These are phyloP conservation scores for Brachionus asplanchnoidis DNA, from an alignment of 1,140 invertebrate species.

Conservation along the genomic window DNA sequence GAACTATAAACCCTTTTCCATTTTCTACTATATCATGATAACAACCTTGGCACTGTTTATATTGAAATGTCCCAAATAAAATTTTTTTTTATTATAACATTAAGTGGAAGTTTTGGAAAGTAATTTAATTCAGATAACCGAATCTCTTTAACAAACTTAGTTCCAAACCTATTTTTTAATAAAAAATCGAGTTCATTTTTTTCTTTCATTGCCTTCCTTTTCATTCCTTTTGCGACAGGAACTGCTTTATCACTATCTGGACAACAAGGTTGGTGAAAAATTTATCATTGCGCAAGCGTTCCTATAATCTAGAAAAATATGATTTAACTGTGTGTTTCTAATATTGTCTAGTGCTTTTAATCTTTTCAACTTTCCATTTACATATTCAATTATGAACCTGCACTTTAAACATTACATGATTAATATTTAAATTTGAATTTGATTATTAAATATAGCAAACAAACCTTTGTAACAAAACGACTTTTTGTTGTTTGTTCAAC, in stretches of 20 bases:
- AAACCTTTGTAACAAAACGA: too few species aligned
- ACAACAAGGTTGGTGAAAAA: not conserved
- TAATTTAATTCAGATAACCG: not conserved
- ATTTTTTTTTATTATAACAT: not conserved
- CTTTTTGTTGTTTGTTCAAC: too few species aligned
- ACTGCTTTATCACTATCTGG: not conserved
- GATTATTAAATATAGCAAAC: too few species aligned
- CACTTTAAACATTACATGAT: not conserved
- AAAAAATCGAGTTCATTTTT: not conserved
- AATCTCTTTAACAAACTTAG: too few species aligned
- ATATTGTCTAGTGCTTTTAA: too few species aligned
- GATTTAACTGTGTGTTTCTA: not conserved
- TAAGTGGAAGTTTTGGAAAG: not conserved
- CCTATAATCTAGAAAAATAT: not conserved
- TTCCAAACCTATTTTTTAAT: not conserved
- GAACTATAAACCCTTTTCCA: too few species aligned
- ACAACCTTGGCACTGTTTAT: not conserved
- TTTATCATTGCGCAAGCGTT: too few species aligned
- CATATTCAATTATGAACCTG: too few species aligned
- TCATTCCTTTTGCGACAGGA: not conserved
- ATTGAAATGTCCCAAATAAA: not conserved
- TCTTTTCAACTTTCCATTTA: too few species aligned
- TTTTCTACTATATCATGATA: not conserved
- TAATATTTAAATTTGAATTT: too few species aligned
- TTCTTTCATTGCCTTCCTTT: not conserved